Evolutionary conservation across 2,888 invertebrate genomes (phyloP).

Genomic region (Campaea margaritaria): DNA sequence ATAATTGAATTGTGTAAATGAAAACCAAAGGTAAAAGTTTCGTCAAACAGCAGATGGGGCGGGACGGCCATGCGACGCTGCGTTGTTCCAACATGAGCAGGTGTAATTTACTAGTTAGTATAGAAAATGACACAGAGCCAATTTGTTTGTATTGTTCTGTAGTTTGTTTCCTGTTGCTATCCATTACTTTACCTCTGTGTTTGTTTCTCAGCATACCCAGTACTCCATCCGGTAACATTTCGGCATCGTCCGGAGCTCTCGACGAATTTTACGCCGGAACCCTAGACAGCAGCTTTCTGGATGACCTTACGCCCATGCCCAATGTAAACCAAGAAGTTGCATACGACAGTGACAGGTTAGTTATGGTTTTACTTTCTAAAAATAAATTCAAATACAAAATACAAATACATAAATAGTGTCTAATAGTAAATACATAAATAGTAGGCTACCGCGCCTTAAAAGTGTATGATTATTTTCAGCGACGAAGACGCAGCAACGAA

Average conservation of each 20-base stretch:
- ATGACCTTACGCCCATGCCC: slow-evolving; percentile 82
- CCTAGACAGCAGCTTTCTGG: slow-evolving; percentile 90
- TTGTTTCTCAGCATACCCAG: slow-evolving; percentile 54
- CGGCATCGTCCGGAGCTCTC: slow-evolving; percentile 87
- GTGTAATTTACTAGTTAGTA: no score
- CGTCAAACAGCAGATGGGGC: no score
- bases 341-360: slow-evolving; percentile 70
- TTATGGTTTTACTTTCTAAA: background rate
- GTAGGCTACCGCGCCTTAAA: background rate
- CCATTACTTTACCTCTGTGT: background rate
- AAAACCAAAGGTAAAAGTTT: no score
- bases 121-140: no score
- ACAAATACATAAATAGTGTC: no score
- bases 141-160: no score
- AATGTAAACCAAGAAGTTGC: slow-evolving; percentile 54
- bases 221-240: slow-evolving; percentile 61
- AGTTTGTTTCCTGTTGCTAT: background rate
- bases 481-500: slow-evolving; percentile 88
- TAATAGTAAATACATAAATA: no score
- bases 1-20: no score
- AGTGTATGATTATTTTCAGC: slow-evolving; percentile 67
- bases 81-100: no score
- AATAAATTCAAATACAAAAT: no score
- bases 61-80: no score
- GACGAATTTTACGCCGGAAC: slow-evolving; percentile 88